phyloP scores from a whole-genome alignment of 1,140 invertebrate species.

The Rhopalosiphum maidis region DNA sequence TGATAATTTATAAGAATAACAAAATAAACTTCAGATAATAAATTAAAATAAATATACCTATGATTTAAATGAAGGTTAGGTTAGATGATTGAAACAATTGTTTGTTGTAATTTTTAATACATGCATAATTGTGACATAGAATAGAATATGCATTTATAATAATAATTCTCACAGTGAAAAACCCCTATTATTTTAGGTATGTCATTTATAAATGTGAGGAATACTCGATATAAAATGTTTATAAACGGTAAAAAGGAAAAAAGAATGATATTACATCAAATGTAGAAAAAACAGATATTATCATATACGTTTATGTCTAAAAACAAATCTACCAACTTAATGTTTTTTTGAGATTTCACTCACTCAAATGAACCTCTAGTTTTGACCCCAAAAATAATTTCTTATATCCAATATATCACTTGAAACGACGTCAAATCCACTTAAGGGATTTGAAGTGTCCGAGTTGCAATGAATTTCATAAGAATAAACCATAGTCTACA shows the following conservation, averaged over 20 bases:
- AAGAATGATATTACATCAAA: neutral
- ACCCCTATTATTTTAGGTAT: too few relatives aligned
- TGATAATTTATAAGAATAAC: too few relatives aligned
- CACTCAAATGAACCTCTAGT: neutral
- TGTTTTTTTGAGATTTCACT: conserved; percentile 5
- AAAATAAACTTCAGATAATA: neutral
- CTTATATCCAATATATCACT: neutral
- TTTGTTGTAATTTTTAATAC: neutral
- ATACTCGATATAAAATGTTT: neutral
- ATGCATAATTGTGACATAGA: neutral
- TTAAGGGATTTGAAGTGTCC: conserved; percentile 17
- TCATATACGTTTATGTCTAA: neutral
- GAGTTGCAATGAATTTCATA: neutral
- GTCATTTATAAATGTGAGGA: too few relatives aligned
- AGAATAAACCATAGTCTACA: conserved; percentile 2
- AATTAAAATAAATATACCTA: neutral
- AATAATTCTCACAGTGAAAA: neutral
- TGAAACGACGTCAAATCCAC: neutral
- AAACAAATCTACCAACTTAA: neutral
- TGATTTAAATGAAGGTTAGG: too few relatives aligned
- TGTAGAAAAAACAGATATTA: neutral
- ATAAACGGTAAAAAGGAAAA: neutral
- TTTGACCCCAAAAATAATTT: conserved; percentile 1
- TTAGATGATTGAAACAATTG: neutral
- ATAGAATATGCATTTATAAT: neutral